Evolutionary conservation across 2,888 invertebrate species (phyloP).

Genomic region (Cheilosia grossa): DNA sequence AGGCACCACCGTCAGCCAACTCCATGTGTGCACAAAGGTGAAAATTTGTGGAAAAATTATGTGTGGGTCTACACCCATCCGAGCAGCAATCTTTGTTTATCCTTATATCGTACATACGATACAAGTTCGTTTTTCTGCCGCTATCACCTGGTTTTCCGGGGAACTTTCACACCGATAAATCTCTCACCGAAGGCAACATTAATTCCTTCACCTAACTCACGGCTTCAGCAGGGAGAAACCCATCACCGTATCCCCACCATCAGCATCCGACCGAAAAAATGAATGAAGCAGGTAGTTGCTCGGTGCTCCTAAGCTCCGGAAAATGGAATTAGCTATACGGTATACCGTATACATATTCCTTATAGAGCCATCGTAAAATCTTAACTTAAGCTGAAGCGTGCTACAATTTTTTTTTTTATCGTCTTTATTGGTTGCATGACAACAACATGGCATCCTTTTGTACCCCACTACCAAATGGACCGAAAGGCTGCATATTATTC

Average conservation of each 20-base stretch:
- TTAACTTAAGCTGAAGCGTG: conserved; percentile 35
- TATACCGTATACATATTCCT: conserved; percentile 35
- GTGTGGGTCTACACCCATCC: conserved; percentile 19
- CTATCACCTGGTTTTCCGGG: conserved; percentile 77
- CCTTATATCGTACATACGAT: conserved; percentile 27
- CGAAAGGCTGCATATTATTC: conserved; percentile 29
- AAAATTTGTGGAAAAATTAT: conserved; percentile 43
- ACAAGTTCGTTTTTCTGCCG: conserved; percentile 48
- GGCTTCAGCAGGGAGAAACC: conserved; percentile 46
- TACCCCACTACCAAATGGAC: background rate
- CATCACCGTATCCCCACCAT: conserved; percentile 24
- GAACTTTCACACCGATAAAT: conserved; percentile 78
- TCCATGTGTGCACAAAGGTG: conserved; percentile 8
- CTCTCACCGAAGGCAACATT: conserved; percentile 75
- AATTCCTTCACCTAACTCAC: conserved; percentile 73
- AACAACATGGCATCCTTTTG: conserved; percentile 5
- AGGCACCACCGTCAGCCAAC: conserved; percentile 8
- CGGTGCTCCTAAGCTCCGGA: conserved; percentile 56
- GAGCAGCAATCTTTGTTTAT: conserved; percentile 29
- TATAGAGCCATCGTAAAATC: conserved; percentile 45
- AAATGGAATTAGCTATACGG: conserved; percentile 57
- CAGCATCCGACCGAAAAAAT: conserved; percentile 53
- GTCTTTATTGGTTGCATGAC: conserved; percentile 35
- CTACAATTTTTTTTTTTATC: conserved; percentile 27
- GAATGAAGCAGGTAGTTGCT: conserved; percentile 51